phyloP scores from a whole-genome alignment of 1,140 invertebrate genomes.

The Arion vulgaris region DNA sequence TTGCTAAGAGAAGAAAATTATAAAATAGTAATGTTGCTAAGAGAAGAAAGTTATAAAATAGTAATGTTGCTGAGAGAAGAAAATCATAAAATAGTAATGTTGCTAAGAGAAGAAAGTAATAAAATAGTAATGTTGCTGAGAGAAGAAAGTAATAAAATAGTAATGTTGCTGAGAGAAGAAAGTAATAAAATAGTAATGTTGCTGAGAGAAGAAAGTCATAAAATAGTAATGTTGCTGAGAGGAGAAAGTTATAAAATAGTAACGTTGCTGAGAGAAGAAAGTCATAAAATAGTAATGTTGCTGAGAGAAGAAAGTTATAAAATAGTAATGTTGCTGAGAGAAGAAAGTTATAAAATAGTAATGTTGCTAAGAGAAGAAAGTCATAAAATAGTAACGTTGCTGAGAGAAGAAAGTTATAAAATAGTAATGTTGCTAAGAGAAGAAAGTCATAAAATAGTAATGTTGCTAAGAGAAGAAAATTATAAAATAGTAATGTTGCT shows the following conservation, averaged over 20 bases:
- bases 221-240: neutral
- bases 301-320: slow-evolving; percentile 44
- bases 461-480: neutral
- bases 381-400: slow-evolving; percentile 39
- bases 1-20: slow-evolving; percentile 39
- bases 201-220: slow-evolving; percentile 44
- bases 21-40: neutral
- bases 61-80: neutral
- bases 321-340: neutral
- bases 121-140: neutral
- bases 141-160: slow-evolving; percentile 53
- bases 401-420: slow-evolving; percentile 46
- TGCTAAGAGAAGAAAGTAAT: slow-evolving; percentile 50
- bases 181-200: slow-evolving; percentile 50
- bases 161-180: neutral
- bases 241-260: slow-evolving; percentile 45
- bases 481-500: slow-evolving; percentile 39
- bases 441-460: slow-evolving; percentile 46
- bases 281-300: slow-evolving; percentile 41
- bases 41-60: slow-evolving; percentile 46
- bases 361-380: neutral
- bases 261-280: neutral
- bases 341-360: slow-evolving; percentile 45
- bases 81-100: slow-evolving; percentile 44
- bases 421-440: neutral